Percentiles rank a stretch among this genome's conserved stretches.
Evolutionary conservation across 2,888 invertebrate genomes (phyloP).

Genomic region (Opisthograptis luteolata): DNA sequence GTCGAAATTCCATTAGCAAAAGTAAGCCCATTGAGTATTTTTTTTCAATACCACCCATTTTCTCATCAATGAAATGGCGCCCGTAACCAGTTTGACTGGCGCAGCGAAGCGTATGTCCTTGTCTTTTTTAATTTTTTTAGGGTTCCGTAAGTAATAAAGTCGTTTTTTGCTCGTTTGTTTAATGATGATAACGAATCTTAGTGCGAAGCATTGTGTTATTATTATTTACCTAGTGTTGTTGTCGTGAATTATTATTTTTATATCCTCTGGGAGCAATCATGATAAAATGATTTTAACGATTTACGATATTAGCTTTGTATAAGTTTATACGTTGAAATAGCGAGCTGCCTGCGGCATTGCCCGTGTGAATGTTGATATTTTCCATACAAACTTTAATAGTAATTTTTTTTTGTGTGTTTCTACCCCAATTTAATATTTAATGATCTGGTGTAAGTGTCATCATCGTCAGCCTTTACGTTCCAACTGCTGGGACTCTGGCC

Average conservation of each 20-base stretch:
- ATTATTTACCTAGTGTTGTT: neutral
- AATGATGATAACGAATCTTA: constrained; percentile 18
- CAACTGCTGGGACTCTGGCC: too few relatives aligned
- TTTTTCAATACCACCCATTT: constrained; percentile 56
- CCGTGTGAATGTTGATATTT: too few relatives aligned
- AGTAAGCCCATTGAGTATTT: constrained; percentile 44
- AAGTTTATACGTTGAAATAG: too few relatives aligned
- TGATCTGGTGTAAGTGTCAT: too few relatives aligned
- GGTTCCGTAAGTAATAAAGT: constrained; percentile 29
- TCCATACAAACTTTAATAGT: too few relatives aligned
- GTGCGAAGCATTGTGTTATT: constrained; percentile 6
- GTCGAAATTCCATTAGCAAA: constrained; percentile 24
- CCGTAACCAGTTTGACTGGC: constrained; percentile 56
- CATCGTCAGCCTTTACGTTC: too few relatives aligned
- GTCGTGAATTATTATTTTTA: constrained; percentile 1
- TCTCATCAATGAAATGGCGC: constrained; percentile 66
- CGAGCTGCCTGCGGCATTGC: too few relatives aligned
- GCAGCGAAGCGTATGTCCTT: constrained; percentile 40
- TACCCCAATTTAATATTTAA: too few relatives aligned
- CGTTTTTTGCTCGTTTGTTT: constrained; percentile 28
- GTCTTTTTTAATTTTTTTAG: constrained; percentile 34
- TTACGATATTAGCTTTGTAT: too few relatives aligned
- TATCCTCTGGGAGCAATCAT: constrained; percentile 1
- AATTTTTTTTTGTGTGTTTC: too few relatives aligned
- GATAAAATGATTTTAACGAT: too few relatives aligned